A percentile compares a stretch with the other conserved stretches of the same genome.
Evolutionary conservation across 2,113 vertebrate species (phyloP).

Genomic region (Zonotrichia leucophrys): DNA sequence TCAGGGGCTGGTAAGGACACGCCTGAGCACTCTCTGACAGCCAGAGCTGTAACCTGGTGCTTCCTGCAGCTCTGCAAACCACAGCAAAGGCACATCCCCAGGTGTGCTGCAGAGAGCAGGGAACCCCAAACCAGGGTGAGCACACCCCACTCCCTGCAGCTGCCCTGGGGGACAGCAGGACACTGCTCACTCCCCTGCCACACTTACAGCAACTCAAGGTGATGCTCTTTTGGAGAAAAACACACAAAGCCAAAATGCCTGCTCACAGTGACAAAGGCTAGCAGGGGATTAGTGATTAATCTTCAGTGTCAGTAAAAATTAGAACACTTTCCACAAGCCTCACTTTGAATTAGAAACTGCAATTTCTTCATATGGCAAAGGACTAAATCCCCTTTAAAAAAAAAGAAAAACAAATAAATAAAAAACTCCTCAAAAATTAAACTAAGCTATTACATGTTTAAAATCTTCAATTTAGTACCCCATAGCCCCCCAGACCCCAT

Average conservation of each 20-base stretch:
- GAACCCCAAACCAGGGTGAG: not conserved
- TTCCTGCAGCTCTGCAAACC: not conserved
- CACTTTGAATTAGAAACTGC: not conserved
- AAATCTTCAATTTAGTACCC: not conserved
- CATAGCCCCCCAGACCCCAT: fast-evolving
- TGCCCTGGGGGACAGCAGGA: fast-evolving
- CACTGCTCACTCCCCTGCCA: not conserved
- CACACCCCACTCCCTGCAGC: fast-evolving
- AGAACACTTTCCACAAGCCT: not conserved
- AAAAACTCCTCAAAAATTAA: not conserved
- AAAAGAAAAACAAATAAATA: not conserved
- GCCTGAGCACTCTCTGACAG: not conserved
- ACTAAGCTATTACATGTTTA: not conserved
- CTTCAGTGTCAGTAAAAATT: not conserved
- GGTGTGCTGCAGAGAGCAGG: not conserved
- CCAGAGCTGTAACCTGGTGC: not conserved
- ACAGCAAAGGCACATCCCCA: not conserved
- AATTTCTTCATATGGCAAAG: not conserved
- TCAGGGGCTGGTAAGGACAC: not conserved
- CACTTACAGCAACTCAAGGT: not conserved
- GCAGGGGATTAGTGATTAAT: not conserved
- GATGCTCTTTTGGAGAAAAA: not conserved
- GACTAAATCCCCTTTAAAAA: not conserved
- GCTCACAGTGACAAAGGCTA: not conserved
- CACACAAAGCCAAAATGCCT: not conserved